These are phyloP conservation scores for Mormyrops attenuatus DNA, from an alignment of 2,797 vertebrate genomes.

Conservation along the genomic window DNA sequence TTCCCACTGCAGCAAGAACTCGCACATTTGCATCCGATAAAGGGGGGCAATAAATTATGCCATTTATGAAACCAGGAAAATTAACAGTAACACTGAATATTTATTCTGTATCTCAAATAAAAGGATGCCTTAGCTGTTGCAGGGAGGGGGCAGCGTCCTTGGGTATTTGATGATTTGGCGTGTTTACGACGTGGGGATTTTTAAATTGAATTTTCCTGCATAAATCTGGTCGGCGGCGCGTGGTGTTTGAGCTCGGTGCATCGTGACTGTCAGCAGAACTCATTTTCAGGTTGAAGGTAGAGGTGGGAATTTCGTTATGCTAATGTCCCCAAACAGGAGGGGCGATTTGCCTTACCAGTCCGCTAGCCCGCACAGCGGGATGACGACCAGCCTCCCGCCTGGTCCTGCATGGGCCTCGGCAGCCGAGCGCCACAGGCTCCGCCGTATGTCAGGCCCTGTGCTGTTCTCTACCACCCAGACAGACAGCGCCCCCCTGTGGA, in stretches of 20 bases:
- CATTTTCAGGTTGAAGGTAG: not conserved
- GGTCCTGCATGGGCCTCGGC: conserved; percentile 55
- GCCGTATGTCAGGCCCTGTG: conserved; percentile 74
- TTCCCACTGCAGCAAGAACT: conserved; percentile 42
- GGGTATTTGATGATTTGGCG: conserved; percentile 8
- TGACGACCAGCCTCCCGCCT: conserved; percentile 72
- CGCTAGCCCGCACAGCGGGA: conserved; percentile 75
- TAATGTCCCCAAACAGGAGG: not conserved
- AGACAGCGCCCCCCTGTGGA: conserved; percentile 71
- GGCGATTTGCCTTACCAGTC: conserved; percentile 71
- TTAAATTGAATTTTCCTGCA: not conserved
- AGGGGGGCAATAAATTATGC: conserved; percentile 21
- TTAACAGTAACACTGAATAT: conserved; percentile 10
- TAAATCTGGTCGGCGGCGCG: not conserved
- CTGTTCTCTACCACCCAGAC: conserved; percentile 80
- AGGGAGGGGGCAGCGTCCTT: not conserved
- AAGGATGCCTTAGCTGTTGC: not conserved
- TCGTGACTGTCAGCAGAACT: not conserved
- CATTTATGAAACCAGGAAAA: conserved; percentile 24
- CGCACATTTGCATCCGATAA: conserved; percentile 40
- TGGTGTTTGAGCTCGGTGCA: not conserved
- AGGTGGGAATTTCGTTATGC: not conserved
- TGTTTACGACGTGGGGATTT: conserved; percentile 10
- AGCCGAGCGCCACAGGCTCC: conserved; percentile 70
- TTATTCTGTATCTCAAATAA: conserved; percentile 8